Percentiles rank a stretch among this genome's conserved stretches.
Conservation (phyloP, 1,140 invertebrate genomes). For the Drosophila navojoa region DNA sequence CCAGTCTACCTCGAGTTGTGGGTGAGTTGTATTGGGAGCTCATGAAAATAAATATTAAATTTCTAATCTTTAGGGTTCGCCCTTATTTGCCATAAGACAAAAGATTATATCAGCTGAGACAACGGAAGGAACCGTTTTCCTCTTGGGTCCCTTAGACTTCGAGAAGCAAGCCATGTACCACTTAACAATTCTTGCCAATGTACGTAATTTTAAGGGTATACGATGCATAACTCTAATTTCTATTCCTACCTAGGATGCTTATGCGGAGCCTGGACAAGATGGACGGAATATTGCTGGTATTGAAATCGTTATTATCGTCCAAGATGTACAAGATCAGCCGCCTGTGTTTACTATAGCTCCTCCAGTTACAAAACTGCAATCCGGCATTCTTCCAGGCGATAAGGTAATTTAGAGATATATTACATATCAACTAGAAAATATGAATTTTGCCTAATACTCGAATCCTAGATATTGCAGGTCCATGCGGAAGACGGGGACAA, state of each 20-base stretch:
- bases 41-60: background rate
- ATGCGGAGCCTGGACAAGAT: slow-evolving; percentile 90
- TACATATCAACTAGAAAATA: background rate
- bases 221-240: background rate
- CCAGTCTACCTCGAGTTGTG: slow-evolving; percentile 91
- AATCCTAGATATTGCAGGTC: slow-evolving; percentile 88
- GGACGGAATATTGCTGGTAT: slow-evolving; percentile 93
- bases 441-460: background rate
- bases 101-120: slow-evolving; percentile 89
- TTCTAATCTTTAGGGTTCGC: slow-evolving; percentile 85
- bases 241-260: slow-evolving; percentile 89
- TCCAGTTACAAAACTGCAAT: slow-evolving; percentile 89
- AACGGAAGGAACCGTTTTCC: slow-evolving; percentile 90
- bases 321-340: slow-evolving; percentile 94
- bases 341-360: slow-evolving; percentile 93
- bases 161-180: slow-evolving; percentile 93
- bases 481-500: slow-evolving; percentile 95
- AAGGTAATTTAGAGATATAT: slow-evolving; percentile 79
- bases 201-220: slow-evolving; percentile 84
- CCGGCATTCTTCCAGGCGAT: slow-evolving; percentile 87
- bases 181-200: slow-evolving; percentile 91
- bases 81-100: slow-evolving; percentile 90
- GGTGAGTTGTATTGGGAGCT: slow-evolving; percentile 71
- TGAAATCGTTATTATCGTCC: slow-evolving; percentile 91
- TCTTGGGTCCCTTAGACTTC: slow-evolving; percentile 91